Base-by-base conservation (phyloP, 23 tunicate species). In the Halocynthia roretzi region DNA sequence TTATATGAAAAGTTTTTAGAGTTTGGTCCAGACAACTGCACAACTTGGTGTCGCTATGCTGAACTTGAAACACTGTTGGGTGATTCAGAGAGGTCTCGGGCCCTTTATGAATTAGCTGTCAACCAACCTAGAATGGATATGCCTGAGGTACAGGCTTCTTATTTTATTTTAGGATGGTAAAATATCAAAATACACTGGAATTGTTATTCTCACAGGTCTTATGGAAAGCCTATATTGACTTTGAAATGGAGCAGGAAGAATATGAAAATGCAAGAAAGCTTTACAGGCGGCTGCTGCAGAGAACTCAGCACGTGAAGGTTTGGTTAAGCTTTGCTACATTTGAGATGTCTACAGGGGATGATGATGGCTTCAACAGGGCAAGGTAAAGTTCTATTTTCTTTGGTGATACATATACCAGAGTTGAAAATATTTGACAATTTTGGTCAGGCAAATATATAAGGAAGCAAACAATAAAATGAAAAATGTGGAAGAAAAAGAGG, bases 221-320 rank as follows among this genome's bases (percentile, higher is more conserved):
- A 18, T 93, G 98, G 98, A 93, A 93, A 80, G 77, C 98, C 11
- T 93, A 93, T 66, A 93, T 93, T 56, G 94, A 93, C 52, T 93
- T 87, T 76, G 98, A 93, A 77, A 64, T 84, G 60, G 94, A 93
- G 21, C 88, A 83, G 22, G 89, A 87, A 18, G 94, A 93, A 75
- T 44, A 76, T 12, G 87, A 83, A 6, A 74, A 77, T 44, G 94
- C 87, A 15, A 73, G 98, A 18, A 76, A 87, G 50, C 74, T 93
- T 66, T 93, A 87, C 68, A 50, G 83, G 56, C 80, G 98, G 0
- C 51, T 93, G 54, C 72, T 93, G 56, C 90, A 93, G 51, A 75
- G 94, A 80, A 93, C 98, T 7, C 84, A 87, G 67, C 98, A 93
- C 56, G 52, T 87, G 6, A 93, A 93, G 70, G 98, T 93, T 8